phyloP scores from a whole-genome alignment of 2,797 vertebrate genomes.

The Cheirogaleus major region DNA sequence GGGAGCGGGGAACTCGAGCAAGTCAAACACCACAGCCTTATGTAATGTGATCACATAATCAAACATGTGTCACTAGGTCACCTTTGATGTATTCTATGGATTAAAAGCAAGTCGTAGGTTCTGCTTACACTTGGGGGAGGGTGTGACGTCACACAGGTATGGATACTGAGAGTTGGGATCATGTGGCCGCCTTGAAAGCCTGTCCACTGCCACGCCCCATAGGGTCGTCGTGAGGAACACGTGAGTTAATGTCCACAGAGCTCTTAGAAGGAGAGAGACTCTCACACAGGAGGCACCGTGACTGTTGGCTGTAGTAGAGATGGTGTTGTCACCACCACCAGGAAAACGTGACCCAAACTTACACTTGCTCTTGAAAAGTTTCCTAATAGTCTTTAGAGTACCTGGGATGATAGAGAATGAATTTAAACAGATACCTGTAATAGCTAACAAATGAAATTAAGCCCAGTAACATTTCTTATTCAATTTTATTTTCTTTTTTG shows the following conservation, averaged over 20 bases:
- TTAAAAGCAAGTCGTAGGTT: neutral
- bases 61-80: neutral
- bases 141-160: neutral
- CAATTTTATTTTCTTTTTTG: neutral
- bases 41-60: neutral
- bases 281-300: neutral
- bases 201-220: neutral
- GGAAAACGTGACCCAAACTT: neutral
- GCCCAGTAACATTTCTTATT: neutral
- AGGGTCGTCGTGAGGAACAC: neutral
- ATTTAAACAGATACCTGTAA: neutral
- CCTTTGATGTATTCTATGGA: neutral
- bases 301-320: too few relatives aligned
- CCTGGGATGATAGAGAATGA: neutral
- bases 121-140: neutral
- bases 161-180: neutral
- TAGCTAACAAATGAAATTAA: neutral
- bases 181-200: neutral
- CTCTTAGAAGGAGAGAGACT: neutral
- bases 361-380: neutral
- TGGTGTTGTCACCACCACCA: neutral
- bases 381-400: neutral
- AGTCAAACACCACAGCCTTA: neutral
- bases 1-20: neutral
- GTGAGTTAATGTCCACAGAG: neutral